These are phyloP conservation scores for Drosophila nikananu DNA, from an alignment of 1,140 invertebrate species.

Conservation along the genomic window DNA sequence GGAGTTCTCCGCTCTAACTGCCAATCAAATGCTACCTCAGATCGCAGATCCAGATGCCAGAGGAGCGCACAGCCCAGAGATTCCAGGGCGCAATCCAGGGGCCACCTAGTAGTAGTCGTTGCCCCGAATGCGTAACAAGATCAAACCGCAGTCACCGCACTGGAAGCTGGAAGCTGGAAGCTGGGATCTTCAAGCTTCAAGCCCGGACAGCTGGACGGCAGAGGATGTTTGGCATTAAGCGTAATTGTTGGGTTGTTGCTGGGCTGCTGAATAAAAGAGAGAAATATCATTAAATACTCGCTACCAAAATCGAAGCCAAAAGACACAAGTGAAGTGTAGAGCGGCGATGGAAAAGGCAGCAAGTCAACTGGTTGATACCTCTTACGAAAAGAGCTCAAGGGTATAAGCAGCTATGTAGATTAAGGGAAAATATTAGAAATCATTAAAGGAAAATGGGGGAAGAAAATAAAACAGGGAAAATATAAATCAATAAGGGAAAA, in stretches of 20 bases:
- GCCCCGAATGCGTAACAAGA: conserved; percentile 77
- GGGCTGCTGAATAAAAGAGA: conserved; percentile 38
- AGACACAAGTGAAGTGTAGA: conserved; percentile 75
- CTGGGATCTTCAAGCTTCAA: not conserved
- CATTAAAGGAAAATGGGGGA: not conserved
- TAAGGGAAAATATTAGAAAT: too few relatives aligned
- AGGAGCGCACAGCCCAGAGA: too few relatives aligned
- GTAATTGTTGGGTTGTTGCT: conserved; percentile 78
- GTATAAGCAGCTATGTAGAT: not conserved
- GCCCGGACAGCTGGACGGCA: conserved; percentile 37
- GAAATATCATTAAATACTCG: conserved; percentile 79
- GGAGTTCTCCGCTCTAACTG: conserved; percentile 43
- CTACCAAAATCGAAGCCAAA: conserved; percentile 74
- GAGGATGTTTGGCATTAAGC: conserved; percentile 82
- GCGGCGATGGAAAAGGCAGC: conserved; percentile 32
- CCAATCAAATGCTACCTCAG: conserved; percentile 61
- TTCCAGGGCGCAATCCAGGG: conserved; percentile 36
- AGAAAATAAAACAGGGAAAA: not conserved
- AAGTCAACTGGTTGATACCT: conserved; percentile 57
- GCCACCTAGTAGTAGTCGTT: conserved; percentile 57
- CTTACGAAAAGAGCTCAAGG: not conserved
- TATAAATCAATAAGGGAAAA: not conserved
- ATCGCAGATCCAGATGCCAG: conserved; percentile 45
- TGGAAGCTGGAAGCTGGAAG: not conserved
- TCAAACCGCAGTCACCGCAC: conserved; percentile 79